These are phyloP conservation scores for Diaphora mendica DNA, from an alignment of 2,888 invertebrate species.

Conservation along the genomic window DNA sequence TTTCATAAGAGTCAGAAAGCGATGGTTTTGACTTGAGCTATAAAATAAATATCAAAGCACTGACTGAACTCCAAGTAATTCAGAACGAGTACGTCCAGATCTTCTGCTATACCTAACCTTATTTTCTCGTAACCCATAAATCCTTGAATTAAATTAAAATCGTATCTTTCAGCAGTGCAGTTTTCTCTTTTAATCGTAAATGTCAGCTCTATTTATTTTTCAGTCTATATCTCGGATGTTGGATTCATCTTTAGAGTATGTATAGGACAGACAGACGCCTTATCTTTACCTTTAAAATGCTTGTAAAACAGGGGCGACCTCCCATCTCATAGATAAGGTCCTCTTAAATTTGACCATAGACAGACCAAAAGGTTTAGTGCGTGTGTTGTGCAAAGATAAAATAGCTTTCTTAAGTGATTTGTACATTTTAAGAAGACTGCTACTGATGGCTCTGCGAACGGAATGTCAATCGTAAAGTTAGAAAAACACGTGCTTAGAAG, in stretches of 20 bases:
- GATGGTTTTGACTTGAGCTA: too few relatives aligned
- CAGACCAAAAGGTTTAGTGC: slow-evolving; percentile 47
- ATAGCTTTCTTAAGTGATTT: slow-evolving; percentile 21
- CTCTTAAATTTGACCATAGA: slow-evolving; percentile 52
- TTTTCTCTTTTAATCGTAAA: background rate
- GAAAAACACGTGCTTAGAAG: background rate
- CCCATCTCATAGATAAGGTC: slow-evolving; percentile 53
- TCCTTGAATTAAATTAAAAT: background rate
- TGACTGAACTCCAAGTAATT: too few relatives aligned
- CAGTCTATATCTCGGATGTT: slow-evolving; percentile 66
- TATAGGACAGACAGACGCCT: slow-evolving; percentile 52
- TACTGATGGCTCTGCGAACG: slow-evolving; percentile 6
- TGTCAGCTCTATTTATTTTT: slow-evolving; percentile 45
- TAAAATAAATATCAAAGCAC: too few relatives aligned
- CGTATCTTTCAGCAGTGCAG: background rate
- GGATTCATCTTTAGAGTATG: slow-evolving; percentile 80
- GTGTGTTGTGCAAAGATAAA: slow-evolving; percentile 23
- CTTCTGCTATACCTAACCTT: too few relatives aligned
- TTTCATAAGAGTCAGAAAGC: too few relatives aligned
- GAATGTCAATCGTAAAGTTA: background rate
- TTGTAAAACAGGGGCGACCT: slow-evolving; percentile 59
- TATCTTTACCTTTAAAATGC: slow-evolving; percentile 57
- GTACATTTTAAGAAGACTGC: slow-evolving; percentile 19
- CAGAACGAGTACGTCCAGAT: too few relatives aligned
- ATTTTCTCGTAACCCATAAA: background rate